Conservation (phyloP, 2,113 vertebrate species). For the Etheostoma cragini region DNA sequence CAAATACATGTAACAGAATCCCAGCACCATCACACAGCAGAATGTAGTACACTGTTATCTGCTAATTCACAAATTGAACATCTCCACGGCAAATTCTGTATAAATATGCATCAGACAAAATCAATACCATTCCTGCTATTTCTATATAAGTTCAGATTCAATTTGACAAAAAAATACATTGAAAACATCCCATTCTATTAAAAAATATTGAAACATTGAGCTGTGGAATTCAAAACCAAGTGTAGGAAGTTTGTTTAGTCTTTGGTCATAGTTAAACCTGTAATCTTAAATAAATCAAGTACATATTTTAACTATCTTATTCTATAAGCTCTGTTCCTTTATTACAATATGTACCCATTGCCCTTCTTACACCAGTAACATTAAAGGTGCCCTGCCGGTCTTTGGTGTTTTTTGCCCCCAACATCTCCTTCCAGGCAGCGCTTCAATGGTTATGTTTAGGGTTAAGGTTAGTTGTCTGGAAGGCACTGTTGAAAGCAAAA, state of each 20-base stretch:
- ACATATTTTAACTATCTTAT: neutral
- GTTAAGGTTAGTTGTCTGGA: too few relatives aligned
- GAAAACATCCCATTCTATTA: conserved; percentile 6
- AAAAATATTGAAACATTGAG: conserved; percentile 1
- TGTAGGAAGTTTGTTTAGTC: neutral
- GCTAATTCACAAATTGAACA: neutral
- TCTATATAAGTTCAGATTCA: neutral
- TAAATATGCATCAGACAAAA: neutral
- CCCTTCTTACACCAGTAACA: neutral
- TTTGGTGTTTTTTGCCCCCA: too few relatives aligned
- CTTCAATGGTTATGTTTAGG: too few relatives aligned
- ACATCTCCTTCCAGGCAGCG: too few relatives aligned
- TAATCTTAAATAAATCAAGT: conserved; percentile 1
- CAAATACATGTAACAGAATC: neutral
- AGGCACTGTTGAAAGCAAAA: too few relatives aligned
- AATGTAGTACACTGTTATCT: neutral
- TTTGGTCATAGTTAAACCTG: neutral
- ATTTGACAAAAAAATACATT: neutral
- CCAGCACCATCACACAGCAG: neutral
- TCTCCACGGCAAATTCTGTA: neutral
- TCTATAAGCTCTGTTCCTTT: neutral
- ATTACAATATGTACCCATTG: neutral
- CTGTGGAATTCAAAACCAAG: neutral
- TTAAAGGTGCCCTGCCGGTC: too few relatives aligned
- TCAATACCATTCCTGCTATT: neutral